Conservation (phyloP, 2,797 vertebrate genomes). For the Valencia hispanica region DNA sequence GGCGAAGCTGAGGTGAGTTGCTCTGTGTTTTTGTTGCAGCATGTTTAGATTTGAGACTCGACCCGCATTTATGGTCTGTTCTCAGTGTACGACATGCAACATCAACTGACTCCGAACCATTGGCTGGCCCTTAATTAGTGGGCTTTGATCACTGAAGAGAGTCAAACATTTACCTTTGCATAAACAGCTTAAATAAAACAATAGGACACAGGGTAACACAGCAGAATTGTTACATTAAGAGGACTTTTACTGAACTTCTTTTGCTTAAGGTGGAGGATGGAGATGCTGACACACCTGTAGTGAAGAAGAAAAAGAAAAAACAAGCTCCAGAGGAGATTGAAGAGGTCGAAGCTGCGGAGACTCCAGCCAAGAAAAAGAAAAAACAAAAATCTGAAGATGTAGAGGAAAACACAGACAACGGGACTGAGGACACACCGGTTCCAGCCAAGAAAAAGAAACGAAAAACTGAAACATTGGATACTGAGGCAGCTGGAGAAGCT, state of each 20-base stretch:
- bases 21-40: constrained; percentile 9
- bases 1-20: constrained; percentile 50
- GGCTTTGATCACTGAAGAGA: constrained; percentile 83
- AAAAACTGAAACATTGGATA: constrained; percentile 51
- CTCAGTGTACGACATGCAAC: constrained; percentile 81
- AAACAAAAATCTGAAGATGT: constrained; percentile 51
- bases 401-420: background rate
- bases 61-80: constrained; percentile 59
- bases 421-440: constrained; percentile 14
- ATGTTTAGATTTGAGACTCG: constrained; percentile 76
- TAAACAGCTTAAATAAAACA: background rate
- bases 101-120: constrained; percentile 83
- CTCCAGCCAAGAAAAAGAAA: constrained; percentile 69
- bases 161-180: constrained; percentile 66
- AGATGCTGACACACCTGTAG: constrained; percentile 24
- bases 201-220: background rate
- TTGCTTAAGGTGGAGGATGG: constrained; percentile 50
- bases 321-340: constrained; percentile 27
- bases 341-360: constrained; percentile 70
- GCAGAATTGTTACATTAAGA: too few species aligned
- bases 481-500: constrained; percentile 51
- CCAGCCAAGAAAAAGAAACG: constrained; percentile 70
- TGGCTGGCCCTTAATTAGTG: constrained; percentile 73
- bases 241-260: fast-evolving
- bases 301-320: constrained; percentile 80